Evolutionary conservation across 1,140 invertebrate genomes (phyloP), one percentile per base, ranked within the genome.

Genomic region (Formica exsecta): DNA sequence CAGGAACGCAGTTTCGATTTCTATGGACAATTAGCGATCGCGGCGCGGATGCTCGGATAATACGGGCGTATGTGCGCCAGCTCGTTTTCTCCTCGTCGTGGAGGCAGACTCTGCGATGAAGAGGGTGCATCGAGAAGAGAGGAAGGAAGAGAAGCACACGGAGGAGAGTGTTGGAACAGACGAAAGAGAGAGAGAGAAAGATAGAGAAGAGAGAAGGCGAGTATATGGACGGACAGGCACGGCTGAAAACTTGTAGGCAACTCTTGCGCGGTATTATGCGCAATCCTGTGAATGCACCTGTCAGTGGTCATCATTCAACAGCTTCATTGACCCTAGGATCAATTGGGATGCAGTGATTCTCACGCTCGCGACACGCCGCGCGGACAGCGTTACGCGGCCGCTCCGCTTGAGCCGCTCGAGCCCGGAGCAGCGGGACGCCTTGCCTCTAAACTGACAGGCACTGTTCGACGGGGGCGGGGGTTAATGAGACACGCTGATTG

Each of bases 321-420:
- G 92, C 92, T 93, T 93, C 92, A 93, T 93, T 93, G 92, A 93
- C 92, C 92, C 86, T 87, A 92, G 85, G 92, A 93, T 93, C 92
- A 93, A 92, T 92, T 93, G 92, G 92, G 92, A 92, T 88, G 88
- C 92, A 92, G 92, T 83, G 92, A 92, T 92, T 93, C 92, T 92
- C 92, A 92, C 70, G 84, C 80, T 85, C 74, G 88, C 74, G 89
- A 90, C 91, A 90, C 59, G 80, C 59, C 61, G 54, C 25, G 32
- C 86, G 41, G 57, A 64, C 54, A 62, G 81, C 48, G 59, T 48
- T 32, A 25, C 25, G 66, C 64, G 73, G 57, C 54, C 38, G 80
- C 66, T 32, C 73, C 54, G 22, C 51, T 75, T 59, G 73, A 32
- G 32, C 32, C 32, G 3, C 38, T 25, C 59, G 25, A 44, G 44